Conservation (phyloP, 2,797 vertebrate species). For the Chrosomus eos region DNA sequence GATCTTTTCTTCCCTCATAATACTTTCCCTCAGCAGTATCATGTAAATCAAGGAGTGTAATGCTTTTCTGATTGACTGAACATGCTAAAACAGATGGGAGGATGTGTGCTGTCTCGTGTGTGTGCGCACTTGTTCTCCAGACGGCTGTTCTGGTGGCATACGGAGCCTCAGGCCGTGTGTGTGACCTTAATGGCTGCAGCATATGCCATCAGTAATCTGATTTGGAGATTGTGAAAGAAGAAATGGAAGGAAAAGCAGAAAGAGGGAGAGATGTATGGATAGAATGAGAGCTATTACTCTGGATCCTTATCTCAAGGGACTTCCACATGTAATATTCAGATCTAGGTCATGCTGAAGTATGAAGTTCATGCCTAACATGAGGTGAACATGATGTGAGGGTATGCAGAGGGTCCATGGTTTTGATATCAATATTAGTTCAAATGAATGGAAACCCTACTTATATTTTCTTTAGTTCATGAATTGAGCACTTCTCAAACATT, state of each 20-base stretch:
- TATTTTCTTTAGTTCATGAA: neutral
- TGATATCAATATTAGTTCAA: neutral
- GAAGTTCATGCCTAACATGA: conserved; percentile 12
- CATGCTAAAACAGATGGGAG: conserved; percentile 43
- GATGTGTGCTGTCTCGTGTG: conserved; percentile 30
- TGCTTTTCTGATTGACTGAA: conserved; percentile 45
- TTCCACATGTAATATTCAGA: conserved; percentile 57
- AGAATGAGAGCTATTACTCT: conserved; percentile 50
- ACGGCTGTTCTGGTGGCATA: conserved; percentile 58
- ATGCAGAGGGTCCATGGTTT: neutral
- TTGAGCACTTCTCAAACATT: neutral
- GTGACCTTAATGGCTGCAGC: conserved; percentile 71
- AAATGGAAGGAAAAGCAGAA: conserved; percentile 38
- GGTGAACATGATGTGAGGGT: conserved; percentile 20
- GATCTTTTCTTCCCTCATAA: conserved; percentile 25
- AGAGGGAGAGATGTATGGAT: conserved; percentile 8
- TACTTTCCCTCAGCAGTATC: conserved; percentile 19
- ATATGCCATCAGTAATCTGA: conserved; percentile 77
- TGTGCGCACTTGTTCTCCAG: conserved; percentile 47
- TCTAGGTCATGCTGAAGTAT: conserved; percentile 66
- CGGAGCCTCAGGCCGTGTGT: conserved; percentile 52
- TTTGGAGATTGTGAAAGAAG: conserved; percentile 63
- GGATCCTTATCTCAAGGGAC: conserved; percentile 55
- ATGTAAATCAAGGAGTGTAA: conserved; percentile 35
- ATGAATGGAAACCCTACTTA: neutral